Evolutionary conservation across 2,113 vertebrate species (phyloP), one percentile per base, ranked within the genome.

Genomic region (Sturnus vulgaris): DNA sequence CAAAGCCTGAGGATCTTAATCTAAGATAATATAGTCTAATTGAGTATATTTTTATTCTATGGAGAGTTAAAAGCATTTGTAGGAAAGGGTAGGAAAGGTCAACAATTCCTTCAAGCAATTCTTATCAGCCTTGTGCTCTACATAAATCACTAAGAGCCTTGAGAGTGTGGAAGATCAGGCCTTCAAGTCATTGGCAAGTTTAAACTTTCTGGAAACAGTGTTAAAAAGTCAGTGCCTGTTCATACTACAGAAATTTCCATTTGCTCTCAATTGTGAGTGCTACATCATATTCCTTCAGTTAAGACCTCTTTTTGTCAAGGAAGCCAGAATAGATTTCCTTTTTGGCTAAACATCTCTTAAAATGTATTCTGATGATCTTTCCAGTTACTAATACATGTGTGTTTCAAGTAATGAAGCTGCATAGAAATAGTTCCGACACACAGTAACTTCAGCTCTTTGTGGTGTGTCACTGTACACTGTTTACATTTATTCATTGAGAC

Each of bases 51-150:
- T 95, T 94, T 82, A 72, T 57, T 69, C 57, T 69, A 4, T 5
- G 31, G 44, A 64, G 56, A 84, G 20, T 49, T 82, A 35, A 35
- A 33, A 78, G 14, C 39, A 63, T 59, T 86, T 73, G 37, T 33
- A 89, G 84, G 76, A 88, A 57, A 86, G 81, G 77, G 60, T 25
- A 86, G 52, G 71, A 88, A 88, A 95, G 76, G 68, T 91, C 71
- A 93, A 79, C 69, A 75, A 39, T 47, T 89, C 64, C 56, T 84
- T 33, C 39, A 35, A 0, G 3, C 10, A 44, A 15, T 77, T 86
- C 71, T 86, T 71, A 52, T 33, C 65, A 75, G 52, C 47, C 33
- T 39, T 47, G 33, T 44, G 15, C 59, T 81, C 27, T 42, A 81
- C 64, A 78, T 35, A 86, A 83, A 83, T 22, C 60, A 39, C 31